Evolutionary conservation across 92 coral and sea anemone species (phyloP).

Genomic region (Palythoa heliodiscus): DNA sequence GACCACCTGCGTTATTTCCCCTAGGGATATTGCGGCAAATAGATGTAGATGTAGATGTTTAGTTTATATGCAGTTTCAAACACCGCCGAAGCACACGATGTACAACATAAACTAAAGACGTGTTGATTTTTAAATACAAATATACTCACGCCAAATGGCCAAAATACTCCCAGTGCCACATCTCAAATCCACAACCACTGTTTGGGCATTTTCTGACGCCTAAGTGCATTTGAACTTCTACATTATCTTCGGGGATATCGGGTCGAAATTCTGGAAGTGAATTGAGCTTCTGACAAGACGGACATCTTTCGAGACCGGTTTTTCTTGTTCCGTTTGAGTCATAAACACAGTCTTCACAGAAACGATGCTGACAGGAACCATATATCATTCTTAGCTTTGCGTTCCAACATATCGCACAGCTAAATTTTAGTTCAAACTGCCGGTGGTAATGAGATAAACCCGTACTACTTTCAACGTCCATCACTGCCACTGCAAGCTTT

Average conservation of each 20-base stretch:
- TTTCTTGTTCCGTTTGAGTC: constrained; percentile 69
- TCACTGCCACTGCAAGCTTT: constrained; percentile 36
- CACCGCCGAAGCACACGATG: too few relatives aligned
- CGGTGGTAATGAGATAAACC: constrained; percentile 3
- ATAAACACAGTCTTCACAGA: constrained; percentile 87
- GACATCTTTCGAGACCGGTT: constrained; percentile 83
- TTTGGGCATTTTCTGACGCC: constrained; percentile 85
- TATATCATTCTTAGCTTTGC: constrained; percentile 91
- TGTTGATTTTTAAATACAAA: background rate
- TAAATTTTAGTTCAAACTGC: constrained; percentile 81
- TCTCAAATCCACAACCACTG: constrained; percentile 74
- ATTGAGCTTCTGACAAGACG: constrained; percentile 83
- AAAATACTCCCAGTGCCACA: constrained; percentile 92
- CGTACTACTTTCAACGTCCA: background rate
- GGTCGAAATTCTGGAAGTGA: constrained; percentile 80
- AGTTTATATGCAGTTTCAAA: background rate
- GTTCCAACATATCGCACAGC: constrained; percentile 89
- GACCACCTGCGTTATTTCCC: too few relatives aligned
- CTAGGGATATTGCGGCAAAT: too few relatives aligned
- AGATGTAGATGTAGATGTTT: too few relatives aligned
- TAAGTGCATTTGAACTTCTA: constrained; percentile 71
- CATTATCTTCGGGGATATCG: constrained; percentile 94
- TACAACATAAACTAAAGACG: background rate
- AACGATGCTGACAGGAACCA: constrained; percentile 95
- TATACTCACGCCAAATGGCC: constrained; percentile 76